Evolutionary conservation across 2,113 vertebrate genomes (phyloP).

Genomic region (Leptobrachium leishanense): DNA sequence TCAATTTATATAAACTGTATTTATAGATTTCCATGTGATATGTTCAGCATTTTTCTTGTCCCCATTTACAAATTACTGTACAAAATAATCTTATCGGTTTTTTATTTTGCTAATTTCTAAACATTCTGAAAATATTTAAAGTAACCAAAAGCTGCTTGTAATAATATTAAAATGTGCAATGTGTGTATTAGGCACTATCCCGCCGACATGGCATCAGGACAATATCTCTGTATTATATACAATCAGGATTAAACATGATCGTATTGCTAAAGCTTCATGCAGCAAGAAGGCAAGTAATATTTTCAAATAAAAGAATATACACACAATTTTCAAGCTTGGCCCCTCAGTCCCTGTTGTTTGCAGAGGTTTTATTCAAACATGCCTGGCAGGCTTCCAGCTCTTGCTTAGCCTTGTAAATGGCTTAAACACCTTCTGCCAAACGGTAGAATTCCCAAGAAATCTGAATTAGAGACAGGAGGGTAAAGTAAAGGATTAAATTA

Average conservation of each 20-base stretch:
- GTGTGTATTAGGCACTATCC: slow-evolving; percentile 1
- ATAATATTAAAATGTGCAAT: background rate
- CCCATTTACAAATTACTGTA: too few relatives aligned
- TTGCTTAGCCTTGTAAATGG: slow-evolving; percentile 48
- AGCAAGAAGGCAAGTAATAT: slow-evolving; percentile 5
- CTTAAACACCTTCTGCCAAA: slow-evolving; percentile 48
- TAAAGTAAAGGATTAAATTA: slow-evolving; percentile 41
- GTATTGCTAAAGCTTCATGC: slow-evolving; percentile 12
- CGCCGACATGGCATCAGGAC: slow-evolving; percentile 6
- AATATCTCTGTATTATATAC: slow-evolving; percentile 3
- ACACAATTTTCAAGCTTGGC: slow-evolving; percentile 40
- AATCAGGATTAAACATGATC: slow-evolving; percentile 31
- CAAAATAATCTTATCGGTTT: too few relatives aligned
- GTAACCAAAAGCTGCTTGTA: too few relatives aligned
- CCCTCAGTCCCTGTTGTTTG: slow-evolving; percentile 44
- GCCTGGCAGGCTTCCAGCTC: slow-evolving; percentile 45
- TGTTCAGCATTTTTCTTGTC: too few relatives aligned
- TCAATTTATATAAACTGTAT: too few relatives aligned
- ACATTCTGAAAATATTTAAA: too few relatives aligned
- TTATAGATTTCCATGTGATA: too few relatives aligned
- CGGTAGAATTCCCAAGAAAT: slow-evolving; percentile 45
- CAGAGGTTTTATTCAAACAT: slow-evolving; percentile 48
- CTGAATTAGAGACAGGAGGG: slow-evolving; percentile 32
- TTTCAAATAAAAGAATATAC: slow-evolving; percentile 43
- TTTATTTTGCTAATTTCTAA: too few relatives aligned